Percentiles rank a stretch among this genome's conserved stretches.
Evolutionary conservation across 2,113 vertebrate genomes (phyloP).

Genomic region (Lonchura striata): DNA sequence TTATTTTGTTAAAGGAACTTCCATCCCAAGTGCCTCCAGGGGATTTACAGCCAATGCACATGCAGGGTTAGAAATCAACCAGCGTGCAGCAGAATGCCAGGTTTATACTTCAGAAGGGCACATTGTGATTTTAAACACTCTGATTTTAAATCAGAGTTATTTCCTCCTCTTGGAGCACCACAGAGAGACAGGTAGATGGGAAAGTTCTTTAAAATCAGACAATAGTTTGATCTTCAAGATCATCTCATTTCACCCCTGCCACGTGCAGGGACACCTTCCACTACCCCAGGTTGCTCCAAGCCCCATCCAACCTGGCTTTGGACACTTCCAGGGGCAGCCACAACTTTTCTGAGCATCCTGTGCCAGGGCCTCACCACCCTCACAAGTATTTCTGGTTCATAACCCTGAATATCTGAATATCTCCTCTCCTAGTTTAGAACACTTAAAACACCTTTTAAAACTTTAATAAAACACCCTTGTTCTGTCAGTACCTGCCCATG

Average conservation of each 20-base stretch:
- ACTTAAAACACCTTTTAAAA: not conserved
- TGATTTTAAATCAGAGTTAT: not conserved
- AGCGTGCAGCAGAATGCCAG: not conserved
- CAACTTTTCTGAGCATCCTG: not conserved
- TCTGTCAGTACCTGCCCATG: not conserved
- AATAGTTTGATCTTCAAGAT: not conserved
- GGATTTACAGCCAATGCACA: not conserved
- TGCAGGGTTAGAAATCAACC: not conserved
- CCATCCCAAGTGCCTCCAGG: not conserved
- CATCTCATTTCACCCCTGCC: not conserved
- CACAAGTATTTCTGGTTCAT: not conserved
- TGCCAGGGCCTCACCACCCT: not conserved
- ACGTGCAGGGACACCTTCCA: not conserved
- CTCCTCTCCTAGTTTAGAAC: not conserved
- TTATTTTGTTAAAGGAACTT: not conserved
- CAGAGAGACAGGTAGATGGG: no score
- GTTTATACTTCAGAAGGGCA: not conserved
- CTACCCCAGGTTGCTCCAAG: rapidly evolving
- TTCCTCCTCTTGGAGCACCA: not conserved
- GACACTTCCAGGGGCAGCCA: not conserved
- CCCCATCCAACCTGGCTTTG: not conserved
- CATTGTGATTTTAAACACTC: not conserved
- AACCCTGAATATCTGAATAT: not conserved
- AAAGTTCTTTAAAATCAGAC: not conserved
- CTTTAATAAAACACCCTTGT: not conserved